phyloP scores from a whole-genome alignment of 2,113 vertebrate genomes.

The Mugil cephalus region DNA sequence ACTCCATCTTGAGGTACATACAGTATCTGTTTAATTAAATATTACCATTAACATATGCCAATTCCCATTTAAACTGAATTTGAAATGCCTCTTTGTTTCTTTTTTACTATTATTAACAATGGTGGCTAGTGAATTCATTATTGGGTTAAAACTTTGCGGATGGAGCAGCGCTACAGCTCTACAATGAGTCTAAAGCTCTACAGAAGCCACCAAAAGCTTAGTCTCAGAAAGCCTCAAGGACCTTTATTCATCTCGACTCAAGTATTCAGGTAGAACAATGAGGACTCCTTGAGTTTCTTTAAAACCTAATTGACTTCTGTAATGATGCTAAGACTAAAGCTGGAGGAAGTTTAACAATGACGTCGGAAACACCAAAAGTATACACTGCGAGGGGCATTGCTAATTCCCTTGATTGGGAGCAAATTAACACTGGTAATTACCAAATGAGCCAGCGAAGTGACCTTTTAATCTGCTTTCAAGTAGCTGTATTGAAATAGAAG shows the following conservation, averaged over 20 bases:
- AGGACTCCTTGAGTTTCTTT: slow-evolving; percentile 63
- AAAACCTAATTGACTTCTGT: slow-evolving; percentile 82
- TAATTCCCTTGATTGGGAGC: slow-evolving; percentile 81
- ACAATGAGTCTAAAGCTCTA: slow-evolving; percentile 32
- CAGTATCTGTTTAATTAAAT: not conserved
- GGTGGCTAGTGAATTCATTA: not conserved
- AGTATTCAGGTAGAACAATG: slow-evolving; percentile 72
- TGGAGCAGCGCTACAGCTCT: not conserved
- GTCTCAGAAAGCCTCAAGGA: slow-evolving; percentile 40
- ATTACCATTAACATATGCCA: not conserved
- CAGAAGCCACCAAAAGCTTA: slow-evolving; percentile 11
- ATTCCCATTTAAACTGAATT: slow-evolving; percentile 1
- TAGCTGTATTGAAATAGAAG: slow-evolving; percentile 58
- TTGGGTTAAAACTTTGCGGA: slow-evolving; percentile 1
- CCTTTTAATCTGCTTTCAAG: slow-evolving; percentile 76
- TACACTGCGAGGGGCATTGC: slow-evolving; percentile 61
- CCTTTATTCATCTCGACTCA: slow-evolving; percentile 34
- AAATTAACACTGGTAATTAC: slow-evolving; percentile 85
- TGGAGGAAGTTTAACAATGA: slow-evolving; percentile 51
- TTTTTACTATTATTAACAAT: not conserved
- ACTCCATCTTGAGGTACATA: not conserved
- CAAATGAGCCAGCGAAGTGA: slow-evolving; percentile 75
- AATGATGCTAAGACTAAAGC: slow-evolving; percentile 77
- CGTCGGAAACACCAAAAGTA: slow-evolving; percentile 69
- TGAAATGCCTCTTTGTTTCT: not conserved